Conservation (phyloP, 2,113 vertebrate genomes). For the Trichomycterus rosablanca region DNA sequence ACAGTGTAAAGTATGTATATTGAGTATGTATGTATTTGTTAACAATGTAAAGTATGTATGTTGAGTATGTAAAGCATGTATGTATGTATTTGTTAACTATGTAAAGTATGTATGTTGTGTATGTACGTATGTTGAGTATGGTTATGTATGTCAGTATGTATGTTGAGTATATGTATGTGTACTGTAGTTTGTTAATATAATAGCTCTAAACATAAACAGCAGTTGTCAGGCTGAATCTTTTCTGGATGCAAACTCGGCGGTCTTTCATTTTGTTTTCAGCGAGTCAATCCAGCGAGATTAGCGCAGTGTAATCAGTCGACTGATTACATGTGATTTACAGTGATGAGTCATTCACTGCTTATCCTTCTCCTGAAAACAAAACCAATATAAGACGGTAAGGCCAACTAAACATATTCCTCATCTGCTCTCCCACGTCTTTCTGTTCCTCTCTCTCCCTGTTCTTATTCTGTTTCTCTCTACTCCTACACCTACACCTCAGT, state of each 20-base stretch:
- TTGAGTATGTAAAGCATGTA: no score
- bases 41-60: no score
- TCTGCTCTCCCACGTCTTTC: constrained; percentile 41
- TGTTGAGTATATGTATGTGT: no score
- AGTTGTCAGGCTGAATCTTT: constrained; percentile 19
- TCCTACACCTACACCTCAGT: constrained; percentile 28
- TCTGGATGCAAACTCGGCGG: neutral
- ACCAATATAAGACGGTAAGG: constrained; percentile 48
- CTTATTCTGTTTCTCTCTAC: constrained; percentile 9
- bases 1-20: no score
- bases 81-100: no score
- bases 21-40: no score
- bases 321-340: constrained; percentile 29
- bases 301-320: constrained; percentile 16
- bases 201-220: no score
- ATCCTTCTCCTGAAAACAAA: constrained; percentile 17
- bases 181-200: no score
- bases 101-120: no score
- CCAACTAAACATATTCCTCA: constrained; percentile 46
- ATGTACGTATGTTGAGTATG: no score
- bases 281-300: constrained; percentile 13
- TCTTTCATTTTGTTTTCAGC: constrained; percentile 27
- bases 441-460: constrained; percentile 12
- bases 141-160: no score
- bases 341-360: constrained; percentile 21